Evolutionary conservation across 2,888 invertebrate species (phyloP), one percentile per base, ranked within the genome.

Genomic region (Stenodema calcarata): DNA sequence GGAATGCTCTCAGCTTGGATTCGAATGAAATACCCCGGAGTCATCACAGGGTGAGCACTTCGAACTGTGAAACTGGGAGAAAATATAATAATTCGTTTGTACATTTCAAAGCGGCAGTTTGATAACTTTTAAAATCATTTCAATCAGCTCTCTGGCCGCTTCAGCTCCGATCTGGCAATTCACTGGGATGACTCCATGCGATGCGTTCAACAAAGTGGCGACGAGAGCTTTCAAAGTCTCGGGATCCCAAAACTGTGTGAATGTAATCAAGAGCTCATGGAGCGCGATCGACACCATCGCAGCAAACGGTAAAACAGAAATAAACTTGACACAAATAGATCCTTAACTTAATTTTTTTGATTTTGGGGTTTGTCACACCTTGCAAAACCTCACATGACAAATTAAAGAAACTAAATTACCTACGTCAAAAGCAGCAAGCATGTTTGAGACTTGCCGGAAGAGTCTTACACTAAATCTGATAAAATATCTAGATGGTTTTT

Each of bases 1-100:
- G 99, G 99, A 41, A 99, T 99, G 99, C 92, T 99, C 41, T 93
- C 99, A 0, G 96, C 99, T 0, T 99, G 99, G 96, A 94, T 99
- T 90, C 94, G 99, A 50, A 95, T 98, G 91, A 99, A 99, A 91
- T 99, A 99, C 92, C 99, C 99, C 0, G 96, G 97, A 90, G 90
- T 96, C 44, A 94, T 98, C 11, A 92, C 93, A 41, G 99, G 95
- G 94, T 94, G 90, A 89, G 90, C 87, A 73, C 35, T 4, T 35
- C 7, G n/a, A n/a, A n/a, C n/a, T n/a, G n/a, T n/a, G n/a, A 35
- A 7, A 35, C 7, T 2, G 35, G 35, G 35, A 35, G 2, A 35
- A 35, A 4, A 7, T 35, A 7, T 35, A 35, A 35, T 35, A 35
- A 4, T 4, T 35, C 7, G 35, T 35, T 4, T 2, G 35, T 4